Percentiles rank a stretch among this genome's conserved stretches.
Evolutionary conservation across 64 coral and sea anemone genomes (phyloP).

Genomic region (Montipora foliosa): DNA sequence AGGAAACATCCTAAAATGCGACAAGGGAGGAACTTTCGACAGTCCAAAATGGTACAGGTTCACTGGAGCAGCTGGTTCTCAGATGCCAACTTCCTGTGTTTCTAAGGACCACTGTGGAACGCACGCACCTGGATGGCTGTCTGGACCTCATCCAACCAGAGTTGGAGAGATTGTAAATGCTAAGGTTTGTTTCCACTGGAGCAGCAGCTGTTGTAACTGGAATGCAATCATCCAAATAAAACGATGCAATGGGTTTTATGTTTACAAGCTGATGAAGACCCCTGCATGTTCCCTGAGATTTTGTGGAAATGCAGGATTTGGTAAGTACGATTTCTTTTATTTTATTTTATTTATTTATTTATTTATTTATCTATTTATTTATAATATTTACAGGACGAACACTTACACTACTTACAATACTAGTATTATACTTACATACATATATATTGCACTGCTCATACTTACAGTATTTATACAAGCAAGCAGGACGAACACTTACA

Average conservation of each 20-base stretch:
- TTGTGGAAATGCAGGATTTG: constrained; percentile 49
- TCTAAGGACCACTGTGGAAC: constrained; percentile 41
- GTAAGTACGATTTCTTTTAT: neutral
- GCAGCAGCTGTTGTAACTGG: constrained; percentile 25
- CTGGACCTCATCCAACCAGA: constrained; percentile 27
- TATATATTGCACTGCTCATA: too few species aligned
- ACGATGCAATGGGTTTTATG: constrained; percentile 41
- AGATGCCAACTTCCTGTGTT: constrained; percentile 51
- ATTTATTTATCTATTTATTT: too few species aligned
- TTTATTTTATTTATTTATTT: too few species aligned
- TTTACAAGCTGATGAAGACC: constrained; percentile 40
- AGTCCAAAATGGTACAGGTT: constrained; percentile 48
- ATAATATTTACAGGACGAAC: too few species aligned
- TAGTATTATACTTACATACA: too few species aligned
- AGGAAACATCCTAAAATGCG: constrained; percentile 45
- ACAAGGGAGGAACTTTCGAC: neutral
- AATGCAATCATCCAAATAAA: constrained; percentile 19
- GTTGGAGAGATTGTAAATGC: constrained; percentile 19
- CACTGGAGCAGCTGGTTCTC: neutral
- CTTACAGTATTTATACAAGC: too few species aligned
- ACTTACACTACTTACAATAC: too few species aligned
- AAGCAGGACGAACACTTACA: too few species aligned
- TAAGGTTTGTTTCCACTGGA: constrained; percentile 46
- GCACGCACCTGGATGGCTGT: constrained; percentile 55
- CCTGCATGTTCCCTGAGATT: constrained; percentile 37